phyloP scores from a whole-genome alignment of 64 coral and sea anemone species.

The Exaiptasia diaphana region DNA sequence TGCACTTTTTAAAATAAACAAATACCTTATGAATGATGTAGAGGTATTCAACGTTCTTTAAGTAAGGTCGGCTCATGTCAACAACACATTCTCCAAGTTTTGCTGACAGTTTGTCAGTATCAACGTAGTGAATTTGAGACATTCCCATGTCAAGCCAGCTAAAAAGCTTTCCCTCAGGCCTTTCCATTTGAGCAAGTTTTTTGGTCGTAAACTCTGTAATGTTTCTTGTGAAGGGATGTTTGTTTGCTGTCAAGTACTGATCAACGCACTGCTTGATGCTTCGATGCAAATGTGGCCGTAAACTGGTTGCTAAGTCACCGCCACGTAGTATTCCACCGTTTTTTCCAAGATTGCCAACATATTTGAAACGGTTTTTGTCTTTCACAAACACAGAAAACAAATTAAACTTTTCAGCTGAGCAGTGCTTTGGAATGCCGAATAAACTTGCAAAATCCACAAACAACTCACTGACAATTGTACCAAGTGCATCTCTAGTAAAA shows the following conservation, averaged over 20 bases:
- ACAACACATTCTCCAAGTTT: conserved; percentile 42
- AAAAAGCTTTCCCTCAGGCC: conserved; percentile 74
- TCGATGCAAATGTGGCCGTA: conserved; percentile 74
- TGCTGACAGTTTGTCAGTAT: conserved; percentile 61
- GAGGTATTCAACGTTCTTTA: conserved; percentile 29
- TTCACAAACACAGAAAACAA: conserved; percentile 80
- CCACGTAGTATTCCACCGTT: conserved; percentile 67
- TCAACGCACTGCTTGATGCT: conserved; percentile 53
- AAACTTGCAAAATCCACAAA: conserved; percentile 51
- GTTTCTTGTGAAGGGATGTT: conserved; percentile 55
- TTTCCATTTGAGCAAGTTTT: conserved; percentile 25
- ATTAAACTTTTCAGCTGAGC: conserved; percentile 30
- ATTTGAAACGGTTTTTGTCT: conserved; percentile 28
- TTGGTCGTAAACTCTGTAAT: conserved; percentile 47
- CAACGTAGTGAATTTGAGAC: conserved; percentile 59
- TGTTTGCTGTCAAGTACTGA: conserved; percentile 37
- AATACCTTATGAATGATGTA: conserved; percentile 45
- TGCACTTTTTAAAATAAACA: too few species aligned
- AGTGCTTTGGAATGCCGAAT: conserved; percentile 46
- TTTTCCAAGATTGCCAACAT: conserved; percentile 62
- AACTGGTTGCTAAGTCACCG: background rate
- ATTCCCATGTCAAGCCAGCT: conserved; percentile 82
- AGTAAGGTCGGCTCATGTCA: conserved; percentile 7
- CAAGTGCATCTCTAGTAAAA: conserved; percentile 51
- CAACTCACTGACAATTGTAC: conserved; percentile 48